Conservation (phyloP, 2,888 invertebrate species). For the Phymatocera aterrima region DNA sequence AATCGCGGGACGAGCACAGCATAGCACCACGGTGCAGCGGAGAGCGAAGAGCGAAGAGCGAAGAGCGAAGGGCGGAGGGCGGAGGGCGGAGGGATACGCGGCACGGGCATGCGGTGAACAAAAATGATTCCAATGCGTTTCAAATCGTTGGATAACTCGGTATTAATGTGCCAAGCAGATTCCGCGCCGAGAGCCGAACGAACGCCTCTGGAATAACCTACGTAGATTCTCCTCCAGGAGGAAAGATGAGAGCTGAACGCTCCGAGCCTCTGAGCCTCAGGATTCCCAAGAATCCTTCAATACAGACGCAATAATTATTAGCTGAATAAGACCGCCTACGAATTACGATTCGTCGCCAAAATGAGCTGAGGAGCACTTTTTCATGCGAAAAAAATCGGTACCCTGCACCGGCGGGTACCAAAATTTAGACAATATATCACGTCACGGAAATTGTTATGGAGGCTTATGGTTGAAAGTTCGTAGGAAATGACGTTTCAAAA, state of each 20-base stretch:
- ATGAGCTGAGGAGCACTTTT: not conserved
- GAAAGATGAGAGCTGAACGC: not conserved
- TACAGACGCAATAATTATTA: slow-evolving; percentile 16
- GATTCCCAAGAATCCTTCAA: not conserved
- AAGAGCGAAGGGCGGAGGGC: slow-evolving; percentile 42
- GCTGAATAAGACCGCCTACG: not conserved
- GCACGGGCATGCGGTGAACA: slow-evolving; percentile 55
- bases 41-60: slow-evolving; percentile 34
- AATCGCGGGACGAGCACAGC: slow-evolving; percentile 57
- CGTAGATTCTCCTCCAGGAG: slow-evolving; percentile 27
- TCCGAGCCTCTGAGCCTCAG: not conserved
- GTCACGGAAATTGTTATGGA: too few species aligned
- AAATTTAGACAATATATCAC: too few species aligned
- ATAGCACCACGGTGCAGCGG: slow-evolving; percentile 44
- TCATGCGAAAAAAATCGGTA: not conserved
- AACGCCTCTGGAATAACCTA: slow-evolving; percentile 53
- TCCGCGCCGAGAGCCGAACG: slow-evolving; percentile 44
- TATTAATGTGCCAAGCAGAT: slow-evolving; percentile 63
- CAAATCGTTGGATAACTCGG: slow-evolving; percentile 66
- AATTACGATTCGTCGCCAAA: not conserved
- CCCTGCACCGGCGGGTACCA: too few species aligned
- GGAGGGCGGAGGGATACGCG: too few species aligned
- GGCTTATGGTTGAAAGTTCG: too few species aligned
- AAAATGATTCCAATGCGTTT: slow-evolving; percentile 68
- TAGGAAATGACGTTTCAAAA: too few species aligned